Evolutionary conservation across 2,797 vertebrate genomes (phyloP).

Genomic region (Danio albolineatus): DNA sequence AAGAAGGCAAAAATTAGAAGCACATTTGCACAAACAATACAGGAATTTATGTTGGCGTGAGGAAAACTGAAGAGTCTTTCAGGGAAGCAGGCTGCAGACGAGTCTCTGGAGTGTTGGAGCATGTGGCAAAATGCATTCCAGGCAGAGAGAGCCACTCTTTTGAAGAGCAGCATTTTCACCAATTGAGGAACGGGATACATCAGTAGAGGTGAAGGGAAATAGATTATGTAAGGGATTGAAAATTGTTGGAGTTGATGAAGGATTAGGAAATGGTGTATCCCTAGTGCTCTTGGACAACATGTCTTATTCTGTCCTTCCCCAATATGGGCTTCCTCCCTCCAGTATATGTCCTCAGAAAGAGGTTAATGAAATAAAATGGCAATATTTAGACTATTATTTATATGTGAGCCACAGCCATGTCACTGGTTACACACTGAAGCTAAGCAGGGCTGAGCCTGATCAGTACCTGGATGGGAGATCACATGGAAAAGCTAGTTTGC

Average conservation of each 20-base stretch:
- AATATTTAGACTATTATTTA: too few relatives aligned
- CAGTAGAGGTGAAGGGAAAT: conserved; percentile 61
- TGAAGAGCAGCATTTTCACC: conserved; percentile 42
- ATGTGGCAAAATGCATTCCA: conserved; percentile 70
- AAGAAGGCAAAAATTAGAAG: conserved; percentile 55
- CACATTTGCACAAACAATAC: conserved; percentile 53
- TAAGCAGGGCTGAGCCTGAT: too few relatives aligned
- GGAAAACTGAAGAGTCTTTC: conserved; percentile 47
- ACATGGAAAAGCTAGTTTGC: too few relatives aligned
- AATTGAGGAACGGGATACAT: conserved; percentile 63
- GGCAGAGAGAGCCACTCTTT: conserved; percentile 34
- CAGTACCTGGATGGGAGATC: too few relatives aligned
- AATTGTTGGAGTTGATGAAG: conserved; percentile 73
- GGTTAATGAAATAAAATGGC: background rate
- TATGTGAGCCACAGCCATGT: too few relatives aligned
- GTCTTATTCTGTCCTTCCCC: conserved; percentile 1
- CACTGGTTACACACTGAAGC: too few relatives aligned
- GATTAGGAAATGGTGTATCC: conserved; percentile 77
- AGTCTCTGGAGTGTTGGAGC: conserved; percentile 66
- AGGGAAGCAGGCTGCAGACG: conserved; percentile 51
- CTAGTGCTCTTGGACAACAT: conserved; percentile 33
- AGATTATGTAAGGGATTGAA: conserved; percentile 72
- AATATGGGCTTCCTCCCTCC: background rate
- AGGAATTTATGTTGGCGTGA: conserved; percentile 50
- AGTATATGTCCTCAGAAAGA: conserved; percentile 15